Conservation (phyloP, 1,140 invertebrate genomes). For the Diplogasteroides magnus region DNA sequence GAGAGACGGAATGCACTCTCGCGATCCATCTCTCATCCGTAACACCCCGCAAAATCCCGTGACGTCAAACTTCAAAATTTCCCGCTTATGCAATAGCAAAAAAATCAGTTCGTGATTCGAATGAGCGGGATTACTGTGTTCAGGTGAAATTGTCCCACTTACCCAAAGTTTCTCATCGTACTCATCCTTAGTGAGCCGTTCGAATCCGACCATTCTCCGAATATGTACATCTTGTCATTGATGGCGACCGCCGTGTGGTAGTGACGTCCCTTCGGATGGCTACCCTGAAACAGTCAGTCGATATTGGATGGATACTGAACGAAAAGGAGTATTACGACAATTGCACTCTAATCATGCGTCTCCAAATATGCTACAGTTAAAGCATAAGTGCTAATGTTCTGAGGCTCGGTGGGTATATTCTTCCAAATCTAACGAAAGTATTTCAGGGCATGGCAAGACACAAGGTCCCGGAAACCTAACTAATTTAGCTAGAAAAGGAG, state of each 20-base stretch:
- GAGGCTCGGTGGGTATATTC: too few relatives aligned
- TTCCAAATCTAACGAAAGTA: too few relatives aligned
- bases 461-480: too few relatives aligned
- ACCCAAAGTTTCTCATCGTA: slow-evolving; percentile 74
- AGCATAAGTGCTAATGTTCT: too few relatives aligned
- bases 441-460: too few relatives aligned
- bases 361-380: slow-evolving; percentile 50
- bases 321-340: neutral
- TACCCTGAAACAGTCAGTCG: slow-evolving; percentile 54
- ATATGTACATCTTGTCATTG: slow-evolving; percentile 73
- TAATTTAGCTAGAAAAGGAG: too few relatives aligned
- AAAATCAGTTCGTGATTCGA: neutral
- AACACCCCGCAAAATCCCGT: too few relatives aligned
- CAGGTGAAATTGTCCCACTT: slow-evolving; percentile 68
- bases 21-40: too few relatives aligned
- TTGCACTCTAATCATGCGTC: slow-evolving; percentile 58
- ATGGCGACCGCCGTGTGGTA: slow-evolving; percentile 77
- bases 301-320: neutral
- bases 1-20: too few relatives aligned
- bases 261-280: slow-evolving; percentile 71
- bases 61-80: too few relatives aligned
- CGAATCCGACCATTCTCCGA: slow-evolving; percentile 71
- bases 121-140: too few relatives aligned
- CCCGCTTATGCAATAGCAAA: too few relatives aligned
- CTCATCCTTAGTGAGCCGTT: slow-evolving; percentile 65